Conservation (phyloP, 2,113 vertebrate genomes). For the Myrmophylax atrothorax region DNA sequence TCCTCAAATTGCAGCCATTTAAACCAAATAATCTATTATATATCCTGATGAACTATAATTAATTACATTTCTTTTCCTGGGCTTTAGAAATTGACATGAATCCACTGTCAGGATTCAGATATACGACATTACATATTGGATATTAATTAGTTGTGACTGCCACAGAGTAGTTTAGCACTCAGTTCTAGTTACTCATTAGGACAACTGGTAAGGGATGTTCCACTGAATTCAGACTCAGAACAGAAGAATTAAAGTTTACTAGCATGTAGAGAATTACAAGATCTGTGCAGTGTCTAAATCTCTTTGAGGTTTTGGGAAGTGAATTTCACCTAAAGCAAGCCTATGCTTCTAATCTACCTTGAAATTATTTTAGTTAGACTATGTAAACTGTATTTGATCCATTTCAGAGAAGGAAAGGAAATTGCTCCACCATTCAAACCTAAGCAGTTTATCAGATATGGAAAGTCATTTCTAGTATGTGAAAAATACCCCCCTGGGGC, state of each 20-base stretch:
- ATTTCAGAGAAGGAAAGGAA: not conserved
- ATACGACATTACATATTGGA: not conserved
- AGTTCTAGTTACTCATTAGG: not conserved
- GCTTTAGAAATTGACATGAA: not conserved
- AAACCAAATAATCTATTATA: not conserved
- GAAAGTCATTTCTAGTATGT: not conserved
- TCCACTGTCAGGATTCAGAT: not conserved
- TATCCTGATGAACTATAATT: not conserved
- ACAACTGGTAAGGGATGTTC: not conserved
- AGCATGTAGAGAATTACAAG: conserved; percentile 8
- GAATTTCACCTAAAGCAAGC: conserved; percentile 31
- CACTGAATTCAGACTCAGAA: not conserved
- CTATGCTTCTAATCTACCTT: conserved; percentile 6
- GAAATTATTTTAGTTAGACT: conserved; percentile 49
- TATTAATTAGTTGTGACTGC: not conserved
- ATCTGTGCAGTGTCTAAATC: not conserved
- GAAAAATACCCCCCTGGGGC: not conserved
- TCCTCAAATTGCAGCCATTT: not conserved
- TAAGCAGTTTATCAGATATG: conserved; percentile 38
- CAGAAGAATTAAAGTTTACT: not conserved
- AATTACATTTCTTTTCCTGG: not conserved
- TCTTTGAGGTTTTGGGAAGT: conserved; percentile 42
- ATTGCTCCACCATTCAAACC: not conserved
- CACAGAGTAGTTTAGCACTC: not conserved
- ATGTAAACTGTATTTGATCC: not conserved